Base-by-base conservation (phyloP, 1,140 invertebrate genomes). In the Drosophila nigromelanica region DNA sequence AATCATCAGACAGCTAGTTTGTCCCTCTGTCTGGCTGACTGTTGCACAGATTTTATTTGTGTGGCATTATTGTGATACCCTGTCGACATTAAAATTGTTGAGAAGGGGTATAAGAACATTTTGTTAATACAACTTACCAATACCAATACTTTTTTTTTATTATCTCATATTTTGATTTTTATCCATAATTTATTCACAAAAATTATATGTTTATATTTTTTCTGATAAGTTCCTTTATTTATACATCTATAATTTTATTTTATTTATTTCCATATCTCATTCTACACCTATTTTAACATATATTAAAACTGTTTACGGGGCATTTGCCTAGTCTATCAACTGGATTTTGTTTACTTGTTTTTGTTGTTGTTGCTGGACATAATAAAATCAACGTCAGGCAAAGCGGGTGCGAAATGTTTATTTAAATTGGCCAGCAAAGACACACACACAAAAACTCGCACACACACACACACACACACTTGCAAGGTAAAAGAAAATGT, bases 1-100 rank as follows among this genome's bases (percentile, higher is more conserved):
- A 87, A 89, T 87, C 82, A 87, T 78, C 82, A 86, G 82, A 87
- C 82, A 82, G 82, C 82, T 67, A 77, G 78, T 87, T 76, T 81
- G 55, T 59, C 61, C 35, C 50, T 67, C 62, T 47, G 62, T 75
- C 71, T 76, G 30, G 10, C 15, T 45, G 15, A 8, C 64, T 47
- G 66, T 33, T 76, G 78, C 82, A 80, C 83, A 87, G 82, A 86
- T 86, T 86, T 87, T 79, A 71, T 86, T 87, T 78, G 64, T 82
- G 47, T 67, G 61, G 47, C 58, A 62, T 54, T 40, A 35, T 51
- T 74, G 43, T 3, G 8, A 47, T 58, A 58, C 40, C 55, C 55
- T 43, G 24, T 43, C 33, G 40, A 1, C 35, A 14, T 12, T 5
- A 1, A 10, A 52, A 1, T 12, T 27, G 21, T 14, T 21, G 12